These are phyloP conservation scores for Hylia prasina DNA, from an alignment of 2,113 vertebrate genomes.

Conservation along the genomic window DNA sequence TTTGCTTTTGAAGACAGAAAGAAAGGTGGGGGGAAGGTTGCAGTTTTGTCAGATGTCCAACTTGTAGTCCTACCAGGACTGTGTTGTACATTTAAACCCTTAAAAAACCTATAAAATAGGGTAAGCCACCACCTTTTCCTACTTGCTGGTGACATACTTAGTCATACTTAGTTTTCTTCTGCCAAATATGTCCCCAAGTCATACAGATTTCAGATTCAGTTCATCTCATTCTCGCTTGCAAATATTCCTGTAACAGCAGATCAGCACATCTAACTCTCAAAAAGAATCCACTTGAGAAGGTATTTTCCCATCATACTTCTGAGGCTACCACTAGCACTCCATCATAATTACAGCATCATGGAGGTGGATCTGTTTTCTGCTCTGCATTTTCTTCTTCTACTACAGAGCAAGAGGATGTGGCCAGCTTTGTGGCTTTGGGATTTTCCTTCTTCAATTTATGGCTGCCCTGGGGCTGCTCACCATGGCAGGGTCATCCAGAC, in stretches of 20 bases:
- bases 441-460: background rate
- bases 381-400: background rate
- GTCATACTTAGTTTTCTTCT: background rate
- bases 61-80: background rate
- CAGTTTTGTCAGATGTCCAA: background rate
- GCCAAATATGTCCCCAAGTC: background rate
- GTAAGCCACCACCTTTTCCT: background rate
- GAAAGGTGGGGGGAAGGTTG: accelerated
- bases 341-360: background rate
- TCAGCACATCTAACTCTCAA: background rate
- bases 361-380: background rate
- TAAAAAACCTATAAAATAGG: background rate
- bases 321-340: background rate
- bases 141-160: background rate
- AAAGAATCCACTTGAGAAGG: background rate
- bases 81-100: background rate
- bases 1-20: background rate
- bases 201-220: background rate
- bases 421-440: background rate
- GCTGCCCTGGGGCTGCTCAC: background rate
- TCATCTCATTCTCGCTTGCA: background rate
- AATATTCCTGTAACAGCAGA: background rate
- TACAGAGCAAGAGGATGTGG: background rate
- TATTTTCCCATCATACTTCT: background rate
- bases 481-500: background rate